These are phyloP conservation scores for Sebastes diploproa DNA, from an alignment of 2,797 vertebrate species.

Conservation along the genomic window DNA sequence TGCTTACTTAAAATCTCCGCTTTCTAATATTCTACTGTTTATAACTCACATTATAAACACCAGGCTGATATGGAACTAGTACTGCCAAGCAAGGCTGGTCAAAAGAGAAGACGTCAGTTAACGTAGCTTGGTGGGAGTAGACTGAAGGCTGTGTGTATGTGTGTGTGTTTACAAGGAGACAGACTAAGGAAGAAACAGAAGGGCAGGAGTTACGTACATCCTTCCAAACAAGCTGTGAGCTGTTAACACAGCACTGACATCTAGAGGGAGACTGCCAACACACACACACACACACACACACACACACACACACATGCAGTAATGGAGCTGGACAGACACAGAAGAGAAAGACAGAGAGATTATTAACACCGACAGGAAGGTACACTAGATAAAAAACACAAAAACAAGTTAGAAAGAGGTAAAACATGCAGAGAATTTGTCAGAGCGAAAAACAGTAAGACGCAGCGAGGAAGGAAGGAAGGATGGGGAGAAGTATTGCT, in stretches of 20 bases:
- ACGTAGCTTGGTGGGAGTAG: neutral
- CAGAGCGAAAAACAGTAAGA: conserved; percentile 11
- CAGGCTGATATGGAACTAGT: neutral
- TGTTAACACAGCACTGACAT: conserved; percentile 75
- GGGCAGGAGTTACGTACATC: conserved; percentile 25
- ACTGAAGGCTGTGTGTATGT: neutral
- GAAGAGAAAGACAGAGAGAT: conserved; percentile 8
- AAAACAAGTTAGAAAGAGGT: conserved; percentile 17
- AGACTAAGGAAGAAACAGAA: neutral
- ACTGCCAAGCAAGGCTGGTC: neutral
- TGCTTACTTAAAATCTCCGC: neutral
- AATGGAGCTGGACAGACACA: conserved; percentile 4
- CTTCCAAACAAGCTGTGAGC: conserved; percentile 46
- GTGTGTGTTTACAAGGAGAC: conserved; percentile 12
- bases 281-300: conserved; percentile 6
- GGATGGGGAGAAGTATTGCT: conserved; percentile 44
- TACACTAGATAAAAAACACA: conserved; percentile 25
- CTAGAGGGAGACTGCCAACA: conserved; percentile 69
- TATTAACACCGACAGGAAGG: conserved; percentile 31
- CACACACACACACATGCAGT: conserved; percentile 8
- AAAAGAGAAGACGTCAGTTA: neutral
- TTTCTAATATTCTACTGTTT: neutral
- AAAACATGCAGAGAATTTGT: conserved; percentile 33
- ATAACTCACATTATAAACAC: neutral
- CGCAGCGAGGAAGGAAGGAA: conserved; percentile 33